Base-by-base conservation (phyloP, 2,888 invertebrate genomes). In the Tenthredo distinguenda region DNA sequence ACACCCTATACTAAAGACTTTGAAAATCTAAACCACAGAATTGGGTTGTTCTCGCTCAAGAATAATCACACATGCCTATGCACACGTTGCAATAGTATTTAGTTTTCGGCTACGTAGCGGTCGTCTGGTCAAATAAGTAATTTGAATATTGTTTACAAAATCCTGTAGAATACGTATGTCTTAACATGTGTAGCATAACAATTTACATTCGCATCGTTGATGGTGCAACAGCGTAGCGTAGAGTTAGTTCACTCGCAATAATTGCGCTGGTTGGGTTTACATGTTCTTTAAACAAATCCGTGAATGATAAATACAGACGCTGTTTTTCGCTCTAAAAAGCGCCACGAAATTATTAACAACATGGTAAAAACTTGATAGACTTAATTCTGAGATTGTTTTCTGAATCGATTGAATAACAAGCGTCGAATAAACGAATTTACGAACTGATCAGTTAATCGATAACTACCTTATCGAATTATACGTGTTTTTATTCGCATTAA, bases 121-220 rank as follows among this genome's bases (percentile, higher is more conserved):
- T 77, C 77, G 55, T 77, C 77, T 55, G 77, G 77, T 31, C 77
- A 9, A 55, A 77, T 21, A 50, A 31, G n/a, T 55, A 55, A 55
- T 77, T 50, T 55, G 15, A 77, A 77, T 55, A 55, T 55, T 77
- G 77, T 77, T 77, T 77, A 77, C 77, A n/a, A 77, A 77, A 74
- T 43, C n/a, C 1, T 6, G 7, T 71, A 47, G 7, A 18, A 31
- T 31, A 65, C 9, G 65, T 65, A 31, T 15, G 65, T 65, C 9
- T 21, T 10, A n/a, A 43, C 74, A 43, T 40, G 74, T 43, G 74
- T 74, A 47, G 76, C n/a, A 47, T 47, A 76, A 47, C 76, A 76
- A 76, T 37, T 62, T 12, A 26, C 62, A 26, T 26, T 62, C 12
- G 62, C 7, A 18, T 34, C 37, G 40, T n/a, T 37, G 37, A 26